These are phyloP conservation scores for Himalopsyche japonica DNA, from an alignment of 2,888 invertebrate species.

Conservation along the genomic window DNA sequence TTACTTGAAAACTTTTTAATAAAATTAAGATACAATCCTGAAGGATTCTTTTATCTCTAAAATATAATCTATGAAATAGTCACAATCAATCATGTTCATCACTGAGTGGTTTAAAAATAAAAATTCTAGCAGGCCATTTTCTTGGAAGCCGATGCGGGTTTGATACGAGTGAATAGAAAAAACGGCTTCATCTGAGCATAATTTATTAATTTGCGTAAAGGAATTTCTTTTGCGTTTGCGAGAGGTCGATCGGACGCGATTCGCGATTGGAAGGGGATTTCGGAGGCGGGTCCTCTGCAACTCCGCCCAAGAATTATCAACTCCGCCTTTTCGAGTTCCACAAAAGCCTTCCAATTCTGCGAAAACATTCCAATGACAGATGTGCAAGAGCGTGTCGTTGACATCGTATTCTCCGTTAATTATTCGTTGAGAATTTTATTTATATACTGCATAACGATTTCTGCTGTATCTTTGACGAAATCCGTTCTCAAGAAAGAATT, in stretches of 20 bases:
- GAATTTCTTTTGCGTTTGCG: background rate
- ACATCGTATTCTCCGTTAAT: too few species aligned
- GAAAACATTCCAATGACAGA: background rate
- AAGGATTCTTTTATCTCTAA: background rate
- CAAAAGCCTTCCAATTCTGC: background rate
- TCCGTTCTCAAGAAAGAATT: too few species aligned
- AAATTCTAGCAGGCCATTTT: background rate
- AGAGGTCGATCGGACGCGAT: background rate
- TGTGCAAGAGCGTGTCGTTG: too few species aligned
- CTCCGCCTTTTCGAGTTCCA: background rate
- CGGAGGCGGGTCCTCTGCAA: background rate
- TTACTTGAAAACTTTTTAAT: too few species aligned
- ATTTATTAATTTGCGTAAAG: background rate
- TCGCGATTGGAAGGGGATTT: background rate
- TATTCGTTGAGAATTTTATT: too few species aligned
- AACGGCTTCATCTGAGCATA: background rate
- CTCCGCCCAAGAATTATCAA: background rate
- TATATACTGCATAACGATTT: too few species aligned
- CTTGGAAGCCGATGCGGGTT: background rate
- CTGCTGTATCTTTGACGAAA: too few species aligned
- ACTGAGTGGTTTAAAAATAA: background rate
- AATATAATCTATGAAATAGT: background rate
- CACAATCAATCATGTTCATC: background rate
- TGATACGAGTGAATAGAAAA: background rate
- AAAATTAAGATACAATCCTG: too few species aligned